Percentiles rank a stretch among this genome's conserved stretches.
Evolutionary conservation across 2,797 vertebrate species (phyloP).

Genomic region (Molossus molossus): DNA sequence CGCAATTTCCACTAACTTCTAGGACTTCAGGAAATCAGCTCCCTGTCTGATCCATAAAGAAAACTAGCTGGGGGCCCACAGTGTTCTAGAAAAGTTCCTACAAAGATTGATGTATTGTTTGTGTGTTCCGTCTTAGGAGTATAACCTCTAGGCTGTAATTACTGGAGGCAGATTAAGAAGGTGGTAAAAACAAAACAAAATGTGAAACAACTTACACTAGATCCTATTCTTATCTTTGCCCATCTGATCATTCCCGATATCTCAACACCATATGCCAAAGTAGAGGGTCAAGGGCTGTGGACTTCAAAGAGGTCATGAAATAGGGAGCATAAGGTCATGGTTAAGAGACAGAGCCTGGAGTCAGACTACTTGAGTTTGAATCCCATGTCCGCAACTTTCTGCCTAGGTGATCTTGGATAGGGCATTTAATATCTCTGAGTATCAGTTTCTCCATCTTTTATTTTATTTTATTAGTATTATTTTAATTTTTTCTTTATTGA

Average conservation of each 20-base stretch:
- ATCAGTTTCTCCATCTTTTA: constrained; percentile 1
- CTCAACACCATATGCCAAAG: neutral
- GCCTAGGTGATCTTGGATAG: neutral
- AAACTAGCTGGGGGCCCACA: constrained; percentile 43
- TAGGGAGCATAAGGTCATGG: neutral
- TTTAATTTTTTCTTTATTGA: too few species aligned
- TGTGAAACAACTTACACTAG: neutral
- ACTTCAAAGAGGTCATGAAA: neutral
- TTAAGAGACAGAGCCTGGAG: neutral
- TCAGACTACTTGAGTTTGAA: neutral
- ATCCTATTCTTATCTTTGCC: neutral
- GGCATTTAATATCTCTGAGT: neutral
- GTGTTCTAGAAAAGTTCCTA: constrained; percentile 49
- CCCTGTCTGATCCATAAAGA: constrained; percentile 69
- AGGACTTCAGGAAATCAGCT: constrained; percentile 74
- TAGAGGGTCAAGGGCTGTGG: neutral
- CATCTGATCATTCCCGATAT: neutral
- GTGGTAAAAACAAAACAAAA: neutral
- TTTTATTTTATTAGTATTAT: too few species aligned
- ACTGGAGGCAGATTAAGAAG: constrained; percentile 22
- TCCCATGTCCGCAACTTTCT: neutral
- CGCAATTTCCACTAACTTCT: constrained; percentile 67
- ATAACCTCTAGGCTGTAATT: constrained; percentile 38
- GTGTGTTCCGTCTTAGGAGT: neutral
- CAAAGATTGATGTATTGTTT: neutral